Base-by-base conservation (phyloP, 2,888 invertebrate genomes). In the Megaustenia siamemsis region DNA sequence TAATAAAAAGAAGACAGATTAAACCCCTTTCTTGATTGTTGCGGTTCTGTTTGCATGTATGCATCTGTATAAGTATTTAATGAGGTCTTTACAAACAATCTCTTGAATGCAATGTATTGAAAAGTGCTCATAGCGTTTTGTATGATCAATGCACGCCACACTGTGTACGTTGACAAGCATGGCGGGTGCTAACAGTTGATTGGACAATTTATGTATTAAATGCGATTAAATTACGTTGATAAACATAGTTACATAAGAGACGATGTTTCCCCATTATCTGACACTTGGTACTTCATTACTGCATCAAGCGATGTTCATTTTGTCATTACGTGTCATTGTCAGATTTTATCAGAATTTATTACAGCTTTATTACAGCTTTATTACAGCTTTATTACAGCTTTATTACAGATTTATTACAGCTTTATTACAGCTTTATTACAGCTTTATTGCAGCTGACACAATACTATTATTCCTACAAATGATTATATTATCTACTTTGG, bases 151-250 rank as follows among this genome's bases (percentile, higher is more conserved):
- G 21, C 12, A 49, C 18, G 5, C 3, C 38, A 49, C 6, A 15
- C 32, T 49, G 32, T 1, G 3, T 10, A 32, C 2, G 38, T 21
- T 49, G 73, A 73, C 73, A 73, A 4, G 8, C 43, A 49, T 49
- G 45, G 6, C 49, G 18, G 3, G 28, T 4, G 18, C 49, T 32
- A 73, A 73, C 32, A 73, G 15, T 73, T 73, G 49, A 73, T 73
- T 49, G 73, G 73, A 45, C 32, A 73, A 73, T 73, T 49, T 49
- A 49, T 32, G 53, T 28, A 73, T 73, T 73, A 73, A 73, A 18
- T 32, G 4, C n/a, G 73, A 38, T 69, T 24, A 21, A 0, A 38
- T 66, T 43, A n/a, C 15, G 66, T 45, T 49, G 24, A 49, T 73
- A 45, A 73, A 73, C 43, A 12, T 32, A 18, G 53, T 73, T 53